These are phyloP conservation scores for Oryzias melastigma DNA, from an alignment of 2,113 vertebrate genomes.

Conservation along the genomic window DNA sequence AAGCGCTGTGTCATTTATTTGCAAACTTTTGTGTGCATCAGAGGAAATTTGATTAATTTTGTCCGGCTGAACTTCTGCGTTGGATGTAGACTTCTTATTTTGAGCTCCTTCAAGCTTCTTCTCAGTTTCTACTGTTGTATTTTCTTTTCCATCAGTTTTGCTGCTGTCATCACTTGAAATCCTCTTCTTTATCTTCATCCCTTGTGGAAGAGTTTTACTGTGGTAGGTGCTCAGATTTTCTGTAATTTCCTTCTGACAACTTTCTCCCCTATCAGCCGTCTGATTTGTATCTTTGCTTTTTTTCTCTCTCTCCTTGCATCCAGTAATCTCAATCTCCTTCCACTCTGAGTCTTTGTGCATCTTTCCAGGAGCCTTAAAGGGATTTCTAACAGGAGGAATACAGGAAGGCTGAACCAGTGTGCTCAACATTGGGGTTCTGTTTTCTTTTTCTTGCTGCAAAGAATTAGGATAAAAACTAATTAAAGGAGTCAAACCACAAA, in stretches of 20 bases:
- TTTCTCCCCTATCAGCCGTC: constrained; percentile 10
- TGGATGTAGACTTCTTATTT: background rate
- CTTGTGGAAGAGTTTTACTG: constrained; percentile 58
- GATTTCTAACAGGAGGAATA: constrained; percentile 79
- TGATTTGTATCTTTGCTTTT: constrained; percentile 4
- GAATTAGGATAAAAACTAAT: constrained; percentile 2
- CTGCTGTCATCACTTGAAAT: constrained; percentile 52
- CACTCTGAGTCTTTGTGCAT: constrained; percentile 60
- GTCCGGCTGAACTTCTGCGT: background rate
- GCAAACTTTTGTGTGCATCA: constrained; percentile 3
- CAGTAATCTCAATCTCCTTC: constrained; percentile 57
- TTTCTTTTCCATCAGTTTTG: background rate
- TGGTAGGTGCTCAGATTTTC: constrained; percentile 6
- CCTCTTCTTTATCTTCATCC: constrained; percentile 69
- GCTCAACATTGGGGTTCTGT: constrained; percentile 38
- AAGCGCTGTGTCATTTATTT: background rate
- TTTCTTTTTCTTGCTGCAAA: constrained; percentile 71
- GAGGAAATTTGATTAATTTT: constrained; percentile 4
- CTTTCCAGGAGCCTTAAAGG: constrained; percentile 82
- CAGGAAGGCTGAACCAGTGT: constrained; percentile 37
- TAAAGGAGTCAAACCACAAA: background rate
- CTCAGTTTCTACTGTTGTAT: background rate
- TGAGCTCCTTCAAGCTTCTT: constrained; percentile 4
- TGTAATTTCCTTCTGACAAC: constrained; percentile 17
- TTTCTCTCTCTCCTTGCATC: constrained; percentile 1